Evolutionary conservation across 1,140 invertebrate genomes (phyloP).

Genomic region (Drosophila willistoni): DNA sequence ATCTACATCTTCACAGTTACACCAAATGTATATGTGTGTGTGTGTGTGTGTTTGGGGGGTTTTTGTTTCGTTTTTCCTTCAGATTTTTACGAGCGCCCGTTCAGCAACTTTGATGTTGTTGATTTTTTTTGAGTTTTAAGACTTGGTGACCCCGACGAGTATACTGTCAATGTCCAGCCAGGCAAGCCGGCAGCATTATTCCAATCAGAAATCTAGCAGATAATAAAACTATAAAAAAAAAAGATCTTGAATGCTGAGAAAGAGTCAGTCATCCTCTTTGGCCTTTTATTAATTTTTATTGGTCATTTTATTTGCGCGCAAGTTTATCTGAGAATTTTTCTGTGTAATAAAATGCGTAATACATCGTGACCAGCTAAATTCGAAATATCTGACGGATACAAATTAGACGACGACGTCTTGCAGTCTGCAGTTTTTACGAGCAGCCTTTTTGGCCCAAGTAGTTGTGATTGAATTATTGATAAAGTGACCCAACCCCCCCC

Average conservation of each 20-base stretch:
- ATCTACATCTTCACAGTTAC: not conserved
- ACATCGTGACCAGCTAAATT: constrained; percentile 41
- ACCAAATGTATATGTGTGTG: not conserved
- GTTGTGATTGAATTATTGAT: constrained; percentile 80
- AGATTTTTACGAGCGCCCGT: constrained; percentile 70
- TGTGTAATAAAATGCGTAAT: constrained; percentile 69
- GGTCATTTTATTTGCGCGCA: constrained; percentile 53
- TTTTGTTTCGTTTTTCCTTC: constrained; percentile 4
- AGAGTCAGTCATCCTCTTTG: too few relatives aligned
- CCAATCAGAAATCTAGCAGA: constrained; percentile 51
- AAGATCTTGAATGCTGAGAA: not conserved
- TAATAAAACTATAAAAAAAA: constrained; percentile 77
- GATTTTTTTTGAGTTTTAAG: constrained; percentile 15
- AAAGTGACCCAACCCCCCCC: constrained; percentile 57
- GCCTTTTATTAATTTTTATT: constrained; percentile 81
- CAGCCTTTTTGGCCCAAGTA: constrained; percentile 29
- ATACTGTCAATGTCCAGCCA: not conserved
- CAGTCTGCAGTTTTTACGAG: constrained; percentile 63
- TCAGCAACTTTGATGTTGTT: constrained; percentile 69
- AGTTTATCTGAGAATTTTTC: constrained; percentile 52
- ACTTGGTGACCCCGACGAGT: constrained; percentile 35
- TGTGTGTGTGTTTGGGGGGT: not conserved
- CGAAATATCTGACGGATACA: constrained; percentile 45
- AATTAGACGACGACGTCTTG: constrained; percentile 59
- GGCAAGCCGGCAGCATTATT: constrained; percentile 5